Percentiles rank a stretch among this genome's conserved stretches.
These are phyloP conservation scores for Formica aserva DNA, from an alignment of 2,888 invertebrate genomes.

Conservation along the genomic window DNA sequence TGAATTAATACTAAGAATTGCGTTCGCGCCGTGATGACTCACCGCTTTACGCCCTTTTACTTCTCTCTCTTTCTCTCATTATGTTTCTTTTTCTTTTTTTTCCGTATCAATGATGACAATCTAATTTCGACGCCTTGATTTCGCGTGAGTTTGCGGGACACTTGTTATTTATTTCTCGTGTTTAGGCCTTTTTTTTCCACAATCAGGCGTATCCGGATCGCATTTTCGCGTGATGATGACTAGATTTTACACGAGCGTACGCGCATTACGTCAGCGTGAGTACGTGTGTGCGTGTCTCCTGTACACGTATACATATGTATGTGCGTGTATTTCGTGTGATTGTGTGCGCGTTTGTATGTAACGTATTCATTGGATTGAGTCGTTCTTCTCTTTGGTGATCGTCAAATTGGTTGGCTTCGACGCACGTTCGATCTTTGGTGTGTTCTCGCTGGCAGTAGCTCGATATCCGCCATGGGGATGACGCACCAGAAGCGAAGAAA, in stretches of 20 bases:
- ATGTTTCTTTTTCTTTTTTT: not conserved
- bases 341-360: slow-evolving; percentile 28
- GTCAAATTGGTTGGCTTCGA: slow-evolving; percentile 34
- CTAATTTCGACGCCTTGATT: slow-evolving; percentile 40
- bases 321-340: slow-evolving; percentile 4
- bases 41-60: slow-evolving; percentile 21
- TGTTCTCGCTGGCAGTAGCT: slow-evolving; percentile 70
- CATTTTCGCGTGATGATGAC: slow-evolving; percentile 60
- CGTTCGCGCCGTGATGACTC: slow-evolving; percentile 25
- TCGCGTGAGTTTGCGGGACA: slow-evolving; percentile 24
- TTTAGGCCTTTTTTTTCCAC: slow-evolving; percentile 67
- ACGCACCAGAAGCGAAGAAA: slow-evolving; percentile 42
- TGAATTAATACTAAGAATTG: slow-evolving; percentile 19
- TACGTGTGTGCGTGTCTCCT: slow-evolving; percentile 40
- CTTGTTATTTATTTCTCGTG: slow-evolving; percentile 35
- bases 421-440: slow-evolving; percentile 51
- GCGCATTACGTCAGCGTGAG: slow-evolving; percentile 23
- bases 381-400: slow-evolving; percentile 40
- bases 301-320: not conserved
- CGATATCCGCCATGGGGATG: slow-evolving; percentile 56
- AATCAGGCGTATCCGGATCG: slow-evolving; percentile 40
- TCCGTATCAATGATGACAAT: slow-evolving; percentile 7
- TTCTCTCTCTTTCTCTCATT: not conserved
- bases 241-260: slow-evolving; percentile 57
- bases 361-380: slow-evolving; percentile 18